Evolutionary conservation across 35 echinoderm and acorn worm species (phyloP).

Genomic region (Acanthaster planci): DNA sequence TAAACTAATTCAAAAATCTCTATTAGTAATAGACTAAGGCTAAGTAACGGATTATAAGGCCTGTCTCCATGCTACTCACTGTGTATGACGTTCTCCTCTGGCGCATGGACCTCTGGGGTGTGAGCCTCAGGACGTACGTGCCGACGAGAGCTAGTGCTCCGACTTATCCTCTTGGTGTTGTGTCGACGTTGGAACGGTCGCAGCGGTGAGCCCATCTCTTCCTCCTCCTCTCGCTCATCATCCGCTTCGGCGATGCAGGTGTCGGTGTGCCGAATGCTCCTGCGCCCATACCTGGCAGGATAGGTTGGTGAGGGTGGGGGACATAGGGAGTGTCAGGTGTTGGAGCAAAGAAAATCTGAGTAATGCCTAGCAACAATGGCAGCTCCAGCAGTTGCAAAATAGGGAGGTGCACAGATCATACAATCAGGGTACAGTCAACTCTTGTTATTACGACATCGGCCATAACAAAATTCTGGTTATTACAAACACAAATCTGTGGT

Average conservation of each 20-base stretch:
- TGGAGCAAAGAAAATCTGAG: too few species aligned
- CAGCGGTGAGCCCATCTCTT: conserved; percentile 54
- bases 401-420: too few species aligned
- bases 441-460: too few species aligned
- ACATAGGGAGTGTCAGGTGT: not conserved
- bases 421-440: too few species aligned
- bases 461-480: too few species aligned
- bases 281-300: conserved; percentile 22
- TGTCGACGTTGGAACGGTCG: conserved; percentile 67
- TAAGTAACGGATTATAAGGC: too few species aligned
- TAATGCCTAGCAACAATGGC: too few species aligned
- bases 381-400: too few species aligned
- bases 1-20: too few species aligned
- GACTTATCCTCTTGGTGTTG: conserved; percentile 82
- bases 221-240: conserved; percentile 62
- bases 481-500: too few species aligned
- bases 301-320: not conserved
- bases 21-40: too few species aligned
- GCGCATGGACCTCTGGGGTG: conserved; percentile 5
- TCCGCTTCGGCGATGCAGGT: conserved; percentile 72
- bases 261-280: conserved; percentile 46
- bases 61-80: conserved; percentile 50
- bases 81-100: conserved; percentile 44
- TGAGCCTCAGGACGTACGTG: conserved; percentile 14
- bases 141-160: conserved; percentile 74